Percentiles rank a stretch among this genome's conserved stretches.
These are phyloP conservation scores for Gnatocerus cornutus DNA, from an alignment of 2,888 invertebrate genomes.

Conservation along the genomic window DNA sequence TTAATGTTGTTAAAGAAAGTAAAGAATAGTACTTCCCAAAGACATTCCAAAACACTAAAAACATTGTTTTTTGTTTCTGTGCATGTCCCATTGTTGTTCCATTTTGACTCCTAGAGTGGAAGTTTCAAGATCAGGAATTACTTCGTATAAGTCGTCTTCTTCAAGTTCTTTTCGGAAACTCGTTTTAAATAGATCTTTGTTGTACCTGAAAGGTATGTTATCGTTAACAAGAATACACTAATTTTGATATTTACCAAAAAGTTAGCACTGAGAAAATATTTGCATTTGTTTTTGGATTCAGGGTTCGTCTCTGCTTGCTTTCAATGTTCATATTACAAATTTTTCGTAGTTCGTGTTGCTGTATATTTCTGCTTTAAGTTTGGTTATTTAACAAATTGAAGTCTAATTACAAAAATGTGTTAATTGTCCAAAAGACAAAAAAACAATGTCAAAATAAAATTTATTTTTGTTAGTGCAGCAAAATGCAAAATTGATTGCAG, in stretches of 20 bases:
- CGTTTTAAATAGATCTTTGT: background rate
- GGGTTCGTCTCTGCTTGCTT: too few species aligned
- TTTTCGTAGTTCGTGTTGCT: too few species aligned
- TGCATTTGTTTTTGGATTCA: background rate
- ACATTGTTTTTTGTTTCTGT: background rate
- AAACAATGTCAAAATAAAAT: too few species aligned
- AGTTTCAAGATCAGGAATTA: background rate
- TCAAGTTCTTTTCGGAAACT: background rate
- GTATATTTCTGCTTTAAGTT: too few species aligned
- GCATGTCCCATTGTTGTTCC: background rate
- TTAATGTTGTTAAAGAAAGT: background rate
- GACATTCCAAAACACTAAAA: background rate
- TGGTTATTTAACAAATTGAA: too few species aligned
- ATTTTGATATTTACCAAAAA: constrained; percentile 4
- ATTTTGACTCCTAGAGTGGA: background rate
- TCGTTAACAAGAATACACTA: background rate
- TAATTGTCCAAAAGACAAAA: too few species aligned
- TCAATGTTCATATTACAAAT: too few species aligned
- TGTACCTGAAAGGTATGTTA: background rate
- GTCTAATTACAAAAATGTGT: too few species aligned
- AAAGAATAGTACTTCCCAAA: background rate
- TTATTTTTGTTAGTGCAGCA: too few species aligned
- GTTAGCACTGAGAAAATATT: background rate
- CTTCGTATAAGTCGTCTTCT: background rate
- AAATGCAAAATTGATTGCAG: too few species aligned